A percentile compares a stretch with the other conserved stretches of the same genome.
Conservation (phyloP, 2,888 invertebrate genomes). For the Nudaria mundana region DNA sequence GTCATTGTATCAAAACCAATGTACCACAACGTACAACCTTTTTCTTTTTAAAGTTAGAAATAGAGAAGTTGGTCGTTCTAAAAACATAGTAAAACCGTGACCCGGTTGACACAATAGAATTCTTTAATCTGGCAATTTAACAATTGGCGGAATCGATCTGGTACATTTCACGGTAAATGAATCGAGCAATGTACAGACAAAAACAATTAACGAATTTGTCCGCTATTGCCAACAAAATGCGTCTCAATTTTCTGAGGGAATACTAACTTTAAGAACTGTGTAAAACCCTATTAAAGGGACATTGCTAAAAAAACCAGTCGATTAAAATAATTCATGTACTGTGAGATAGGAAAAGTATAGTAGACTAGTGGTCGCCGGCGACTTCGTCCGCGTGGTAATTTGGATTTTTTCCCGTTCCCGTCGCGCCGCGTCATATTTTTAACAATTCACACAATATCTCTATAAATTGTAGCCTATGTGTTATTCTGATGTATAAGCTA, state of each 20-base stretch:
- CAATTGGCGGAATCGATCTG: conserved; percentile 31
- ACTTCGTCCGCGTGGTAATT: too few species aligned
- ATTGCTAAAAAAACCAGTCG: too few species aligned
- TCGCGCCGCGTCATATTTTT: too few species aligned
- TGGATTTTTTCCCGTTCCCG: too few species aligned
- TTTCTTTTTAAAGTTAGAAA: neutral
- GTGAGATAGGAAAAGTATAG: too few species aligned
- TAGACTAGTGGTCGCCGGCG: too few species aligned
- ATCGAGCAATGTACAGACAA: conserved; percentile 14
- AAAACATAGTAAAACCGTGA: conserved; percentile 37
- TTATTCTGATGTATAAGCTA: too few species aligned
- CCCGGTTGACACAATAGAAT: conserved; percentile 47
- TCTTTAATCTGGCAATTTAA: conserved; percentile 60
- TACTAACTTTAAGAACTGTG: too few species aligned
- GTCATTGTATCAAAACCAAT: neutral
- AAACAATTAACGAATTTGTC: conserved; percentile 27
- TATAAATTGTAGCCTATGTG: too few species aligned
- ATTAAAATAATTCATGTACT: too few species aligned
- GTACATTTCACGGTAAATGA: conserved; percentile 22
- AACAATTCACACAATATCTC: too few species aligned
- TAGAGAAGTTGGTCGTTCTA: neutral
- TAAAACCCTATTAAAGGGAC: too few species aligned
- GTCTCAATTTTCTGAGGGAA: neutral
- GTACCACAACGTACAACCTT: conserved; percentile 4
- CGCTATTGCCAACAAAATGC: conserved; percentile 8